phyloP scores from a whole-genome alignment of 2,888 invertebrate genomes.

The Andricus curvator region DNA sequence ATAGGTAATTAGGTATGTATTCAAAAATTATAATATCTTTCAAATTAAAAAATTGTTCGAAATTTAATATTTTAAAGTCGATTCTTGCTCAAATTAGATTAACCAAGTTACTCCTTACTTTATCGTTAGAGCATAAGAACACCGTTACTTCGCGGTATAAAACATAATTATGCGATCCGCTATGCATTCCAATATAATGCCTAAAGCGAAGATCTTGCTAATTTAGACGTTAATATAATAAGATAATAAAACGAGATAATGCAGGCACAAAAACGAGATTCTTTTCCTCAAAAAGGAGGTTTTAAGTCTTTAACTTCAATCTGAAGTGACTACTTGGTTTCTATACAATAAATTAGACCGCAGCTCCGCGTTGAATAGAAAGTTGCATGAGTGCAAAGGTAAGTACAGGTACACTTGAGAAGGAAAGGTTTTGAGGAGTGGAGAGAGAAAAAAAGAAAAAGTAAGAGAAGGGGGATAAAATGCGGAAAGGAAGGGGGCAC shows the following conservation, averaged over 20 bases:
- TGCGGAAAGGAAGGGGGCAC: background rate
- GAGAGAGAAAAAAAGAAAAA: slow-evolving; percentile 22
- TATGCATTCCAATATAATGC: slow-evolving; percentile 37
- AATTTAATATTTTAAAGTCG: background rate
- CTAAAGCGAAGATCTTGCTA: slow-evolving; percentile 6
- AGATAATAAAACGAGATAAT: slow-evolving; percentile 13
- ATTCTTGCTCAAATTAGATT: slow-evolving; percentile 19
- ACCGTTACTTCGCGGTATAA: slow-evolving; percentile 37
- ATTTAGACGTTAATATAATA: slow-evolving; percentile 33
- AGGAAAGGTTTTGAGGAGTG: slow-evolving; percentile 35
- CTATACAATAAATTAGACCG: slow-evolving; percentile 45
- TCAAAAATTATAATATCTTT: too few relatives aligned
- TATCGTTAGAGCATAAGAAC: slow-evolving; percentile 23
- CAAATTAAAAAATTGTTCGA: too few relatives aligned
- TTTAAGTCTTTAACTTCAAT: slow-evolving; percentile 16
- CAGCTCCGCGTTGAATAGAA: slow-evolving; percentile 44
- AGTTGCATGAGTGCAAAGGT: slow-evolving; percentile 43
- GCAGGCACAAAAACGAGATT: slow-evolving; percentile 7
- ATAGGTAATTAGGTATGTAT: too few relatives aligned
- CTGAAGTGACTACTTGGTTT: background rate
- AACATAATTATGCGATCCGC: slow-evolving; percentile 35
- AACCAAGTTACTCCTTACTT: background rate
- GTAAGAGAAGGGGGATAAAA: background rate
- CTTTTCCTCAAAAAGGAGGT: background rate
- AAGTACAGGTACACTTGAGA: slow-evolving; percentile 32